phyloP scores from a whole-genome alignment of 2,888 invertebrate genomes.

The Caenorhabditis panamensis region DNA sequence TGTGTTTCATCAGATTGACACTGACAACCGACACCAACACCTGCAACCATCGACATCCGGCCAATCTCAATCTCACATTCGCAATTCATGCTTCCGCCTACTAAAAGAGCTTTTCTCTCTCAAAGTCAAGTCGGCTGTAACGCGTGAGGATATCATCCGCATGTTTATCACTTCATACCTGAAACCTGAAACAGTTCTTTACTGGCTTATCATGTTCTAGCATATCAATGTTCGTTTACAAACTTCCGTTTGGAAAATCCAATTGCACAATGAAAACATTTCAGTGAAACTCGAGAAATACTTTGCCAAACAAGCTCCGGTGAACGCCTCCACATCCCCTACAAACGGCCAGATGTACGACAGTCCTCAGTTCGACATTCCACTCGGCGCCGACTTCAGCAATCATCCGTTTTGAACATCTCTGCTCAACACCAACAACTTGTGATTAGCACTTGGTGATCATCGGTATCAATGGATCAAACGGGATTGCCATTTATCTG shows the following conservation, averaged over 20 bases:
- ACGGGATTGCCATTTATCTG: conserved; percentile 15
- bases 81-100: not conserved
- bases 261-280: conserved; percentile 38
- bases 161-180: not conserved
- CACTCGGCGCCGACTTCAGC: conserved; percentile 52
- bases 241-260: not conserved
- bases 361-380: conserved; percentile 46
- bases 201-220: conserved; percentile 1
- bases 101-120: conserved; percentile 1
- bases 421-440: conserved; percentile 52
- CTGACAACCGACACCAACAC: not conserved
- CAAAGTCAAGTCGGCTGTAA: conserved; percentile 27
- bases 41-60: not conserved
- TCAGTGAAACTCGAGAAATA: conserved; percentile 81
- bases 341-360: conserved; percentile 37
- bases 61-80: not conserved
- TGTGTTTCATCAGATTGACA: conserved; percentile 14
- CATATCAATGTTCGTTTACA: not conserved
- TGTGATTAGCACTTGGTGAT: conserved; percentile 29
- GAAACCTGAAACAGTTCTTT: not conserved
- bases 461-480: conserved; percentile 1
- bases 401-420: conserved; percentile 47
- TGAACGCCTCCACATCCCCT: conserved; percentile 17
- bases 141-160: conserved; percentile 6
- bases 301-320: conserved; percentile 77